Base-by-base conservation (phyloP, 2,797 vertebrate genomes). In the Halcyon chelicuti region DNA sequence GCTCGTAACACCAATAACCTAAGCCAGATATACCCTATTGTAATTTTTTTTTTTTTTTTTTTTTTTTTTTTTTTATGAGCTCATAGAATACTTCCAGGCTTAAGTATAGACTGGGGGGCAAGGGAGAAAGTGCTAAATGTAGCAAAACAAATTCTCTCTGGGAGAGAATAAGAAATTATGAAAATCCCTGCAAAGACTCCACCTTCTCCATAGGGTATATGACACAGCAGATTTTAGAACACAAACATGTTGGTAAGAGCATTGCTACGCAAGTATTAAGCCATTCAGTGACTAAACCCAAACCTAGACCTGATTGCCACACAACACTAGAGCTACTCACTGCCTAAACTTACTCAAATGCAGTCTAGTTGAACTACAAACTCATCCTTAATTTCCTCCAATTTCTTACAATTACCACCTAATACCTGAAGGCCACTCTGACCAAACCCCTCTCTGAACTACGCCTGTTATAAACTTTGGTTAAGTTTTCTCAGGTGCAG, bases 121-220 rank as follows among this genome's bases (percentile, higher is more conserved):
- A 78, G 12, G 16, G 5, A 8, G 9, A 7, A 65, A 11, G 16
- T 57, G 51, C 14, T 90, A 77, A 68, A 68, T 58, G 54, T 10
- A 86, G 29, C 14, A 88, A 88, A 93, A 44, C 16, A 77, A 75
- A 62, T 20, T 26, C 8, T 62, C 17, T 74, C 18, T 20, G 47
- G 23, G 22, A 52, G 20, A 28, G 35, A 74, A 44, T 23, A 78
- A 0, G 0, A 77, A 93, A 90, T 72, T 22, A 80, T 28, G 5
- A 88, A 68, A 84, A 78, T 25, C 54, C 6, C 21, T 57, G 10
- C n/a, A 75, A 63, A 66, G 28, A 12, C 9, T 80, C 17, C 49
- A 51, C 0, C 0, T 65, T 67, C 35, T 73, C 58, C 29, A 37
- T 2, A 66, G 15, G 3, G 7, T 60, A 54, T 19, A 14, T 4